Evolutionary conservation across 2,797 vertebrate genomes (phyloP).

Genomic region (Notolabrus celidotus): DNA sequence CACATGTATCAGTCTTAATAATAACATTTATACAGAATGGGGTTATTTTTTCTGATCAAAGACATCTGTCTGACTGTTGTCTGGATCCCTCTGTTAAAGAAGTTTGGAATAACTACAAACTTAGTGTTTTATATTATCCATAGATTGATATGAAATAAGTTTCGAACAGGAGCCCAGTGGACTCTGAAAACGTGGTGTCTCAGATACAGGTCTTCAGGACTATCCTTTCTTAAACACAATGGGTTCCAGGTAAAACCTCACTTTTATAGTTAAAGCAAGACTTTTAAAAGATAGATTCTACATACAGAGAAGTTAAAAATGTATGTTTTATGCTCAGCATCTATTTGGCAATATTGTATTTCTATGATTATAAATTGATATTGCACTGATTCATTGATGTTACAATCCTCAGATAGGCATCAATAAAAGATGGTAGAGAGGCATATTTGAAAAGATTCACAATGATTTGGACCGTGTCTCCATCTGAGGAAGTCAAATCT

Average conservation of each 20-base stretch:
- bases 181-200: not conserved
- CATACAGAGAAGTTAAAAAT: constrained; percentile 11
- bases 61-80: not conserved
- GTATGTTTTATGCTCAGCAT: constrained; percentile 36
- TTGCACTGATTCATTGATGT: constrained; percentile 68
- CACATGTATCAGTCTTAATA: not conserved
- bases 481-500: constrained; percentile 72
- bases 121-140: too few relatives aligned
- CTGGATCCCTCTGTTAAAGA: not conserved
- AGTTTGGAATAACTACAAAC: not conserved
- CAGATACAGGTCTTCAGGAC: not conserved
- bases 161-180: not conserved
- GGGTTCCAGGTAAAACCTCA: not conserved
- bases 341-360: constrained; percentile 57
- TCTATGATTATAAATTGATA: constrained; percentile 67
- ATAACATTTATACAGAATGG: too few relatives aligned
- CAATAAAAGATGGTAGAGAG: constrained; percentile 63
- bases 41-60: not conserved
- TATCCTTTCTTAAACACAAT: not conserved
- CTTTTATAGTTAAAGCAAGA: constrained; percentile 8
- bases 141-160: too few relatives aligned
- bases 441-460: constrained; percentile 69
- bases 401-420: constrained; percentile 58
- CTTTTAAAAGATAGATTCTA: constrained; percentile 22
- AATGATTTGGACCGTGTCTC: constrained; percentile 74